Evolutionary conservation across 1,140 invertebrate genomes (phyloP), one percentile per base, ranked within the genome.

Genomic region (Cotesia vestalis): DNA sequence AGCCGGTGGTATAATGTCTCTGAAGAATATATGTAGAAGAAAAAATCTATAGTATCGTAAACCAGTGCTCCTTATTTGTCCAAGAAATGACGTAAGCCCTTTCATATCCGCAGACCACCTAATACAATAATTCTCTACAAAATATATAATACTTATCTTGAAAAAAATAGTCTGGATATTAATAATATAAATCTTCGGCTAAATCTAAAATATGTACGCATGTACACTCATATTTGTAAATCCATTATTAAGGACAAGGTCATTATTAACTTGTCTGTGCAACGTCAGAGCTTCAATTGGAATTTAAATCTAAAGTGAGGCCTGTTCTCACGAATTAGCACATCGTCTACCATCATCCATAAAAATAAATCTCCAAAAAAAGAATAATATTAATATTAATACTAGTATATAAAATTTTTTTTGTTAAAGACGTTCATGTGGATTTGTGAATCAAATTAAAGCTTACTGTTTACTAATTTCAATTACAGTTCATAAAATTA

Each of bases 41-140:
- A 27, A 27, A 27, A 27, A 27, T 27, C 27, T 27, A 27, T 27
- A 27, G 27, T 46, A 46, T 46, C 6, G 11, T 46, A 46, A 46
- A 46, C 40, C 40, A 46, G 20, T 59, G 9, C 57, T 20, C 20
- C 57, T 59, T 59, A 59, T 59, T 59, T 17, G 57, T 4, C 9
- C 14, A 59, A 46, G 40, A 17, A 20, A 59, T 59, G 57, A 59
- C 57, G 57, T 59, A 59, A 59, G 57, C 57, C 57, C 57, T 59
- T 59, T 59, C 57, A 59, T 59, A 20, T 11, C 57, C 8, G 17
- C 14, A 20, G 57, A 59, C 57, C 57, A 59, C 57, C 57, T 59
- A 59, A 17, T 46, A 46, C 6, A 46, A 59, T 59, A 27, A 20
- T 17, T 20, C 20, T 20, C 8, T 4, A 34, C 14, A 59, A 17